Base-by-base conservation (phyloP, 2,888 invertebrate species). In the Ctena decussata region DNA sequence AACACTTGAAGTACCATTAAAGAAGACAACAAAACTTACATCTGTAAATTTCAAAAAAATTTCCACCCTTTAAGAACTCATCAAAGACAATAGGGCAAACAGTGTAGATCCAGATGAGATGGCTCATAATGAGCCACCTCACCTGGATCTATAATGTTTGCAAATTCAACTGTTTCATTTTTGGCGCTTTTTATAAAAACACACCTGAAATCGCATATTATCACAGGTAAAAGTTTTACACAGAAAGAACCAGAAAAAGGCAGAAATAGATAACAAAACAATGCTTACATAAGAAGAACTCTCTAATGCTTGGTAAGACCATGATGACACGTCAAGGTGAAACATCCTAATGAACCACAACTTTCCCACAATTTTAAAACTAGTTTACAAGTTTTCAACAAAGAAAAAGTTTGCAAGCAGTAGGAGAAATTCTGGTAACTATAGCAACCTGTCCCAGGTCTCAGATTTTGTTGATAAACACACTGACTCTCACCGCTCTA, bases 361-460 rank as follows among this genome's bases (percentile, higher is more conserved):
- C 3, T 65, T 65, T 65, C 18, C 65, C 65, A 3, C 3, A 46
- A 39, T 49, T 39, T 65, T 49, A 46, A 77, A 87, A 85, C 85
- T 85, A 84, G 76, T 78, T 69, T 78, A 85, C 71, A 65, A 76
- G 82, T 71, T 85, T 71, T 86, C 89, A 89, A 89, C 89, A 89
- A 89, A 89, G 89, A 89, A 86, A 65, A 60, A 18, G 18, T 80
- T 84, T 85, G 85, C 78, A 79, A 89, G 49, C 89, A 89, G 86
- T 85, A 82, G 86, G 85, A 86, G 84, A 83, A 89, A 80, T 80
- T 83, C 75, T 60, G 46, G 85, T 89, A 77, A 39, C 86, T 86
- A 89, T 86, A 78, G 89, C 72, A 85, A 89, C 89, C 79, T 88
- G 88, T 88, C 88, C 84, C 86, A 84, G 84, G 88, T 84, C 85